Evolutionary conservation across 2,888 invertebrate species (phyloP).

Genomic region (Hirudinaria manillensis): DNA sequence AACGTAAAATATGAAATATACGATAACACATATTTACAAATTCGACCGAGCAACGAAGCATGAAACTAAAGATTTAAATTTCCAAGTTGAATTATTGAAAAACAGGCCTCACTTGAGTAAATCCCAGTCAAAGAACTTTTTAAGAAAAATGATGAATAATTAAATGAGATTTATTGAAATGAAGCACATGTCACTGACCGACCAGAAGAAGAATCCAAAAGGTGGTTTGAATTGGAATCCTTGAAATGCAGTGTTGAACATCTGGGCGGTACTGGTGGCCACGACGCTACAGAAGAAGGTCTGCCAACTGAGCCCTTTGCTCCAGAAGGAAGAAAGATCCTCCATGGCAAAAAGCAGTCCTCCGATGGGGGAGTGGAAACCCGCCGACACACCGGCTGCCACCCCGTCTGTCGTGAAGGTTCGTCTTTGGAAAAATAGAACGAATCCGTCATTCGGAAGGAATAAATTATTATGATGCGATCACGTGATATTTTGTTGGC

Average conservation of each 20-base stretch:
- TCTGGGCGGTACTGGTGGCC: conserved; percentile 39
- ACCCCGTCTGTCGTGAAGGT: conserved; percentile 45
- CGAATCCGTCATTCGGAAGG: neutral
- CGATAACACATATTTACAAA: too few species aligned
- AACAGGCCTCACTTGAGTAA: neutral
- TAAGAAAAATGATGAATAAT: too few species aligned
- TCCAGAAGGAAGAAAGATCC: conserved; percentile 51
- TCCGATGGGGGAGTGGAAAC: conserved; percentile 50
- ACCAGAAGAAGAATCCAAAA: conserved; percentile 41
- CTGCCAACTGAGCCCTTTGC: conserved; percentile 48
- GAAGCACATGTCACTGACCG: conserved; percentile 32
- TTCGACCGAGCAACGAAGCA: too few species aligned
- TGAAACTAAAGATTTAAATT: too few species aligned
- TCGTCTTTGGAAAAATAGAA: conserved; percentile 36
- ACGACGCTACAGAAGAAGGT: conserved; percentile 50
- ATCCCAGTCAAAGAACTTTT: neutral
- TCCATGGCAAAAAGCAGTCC: conserved; percentile 52
- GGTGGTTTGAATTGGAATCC: conserved; percentile 39
- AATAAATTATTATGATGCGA: too few species aligned
- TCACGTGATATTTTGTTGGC: too few species aligned
- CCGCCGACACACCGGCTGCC: conserved; percentile 50
- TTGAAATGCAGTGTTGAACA: conserved; percentile 41
- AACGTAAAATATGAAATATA: too few species aligned
- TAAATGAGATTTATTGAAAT: too few species aligned
- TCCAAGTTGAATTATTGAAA: neutral